Percentiles rank a stretch among this genome's conserved stretches.
Evolutionary conservation across 2,888 invertebrate genomes (phyloP).

Genomic region (Loripinus fragilis): DNA sequence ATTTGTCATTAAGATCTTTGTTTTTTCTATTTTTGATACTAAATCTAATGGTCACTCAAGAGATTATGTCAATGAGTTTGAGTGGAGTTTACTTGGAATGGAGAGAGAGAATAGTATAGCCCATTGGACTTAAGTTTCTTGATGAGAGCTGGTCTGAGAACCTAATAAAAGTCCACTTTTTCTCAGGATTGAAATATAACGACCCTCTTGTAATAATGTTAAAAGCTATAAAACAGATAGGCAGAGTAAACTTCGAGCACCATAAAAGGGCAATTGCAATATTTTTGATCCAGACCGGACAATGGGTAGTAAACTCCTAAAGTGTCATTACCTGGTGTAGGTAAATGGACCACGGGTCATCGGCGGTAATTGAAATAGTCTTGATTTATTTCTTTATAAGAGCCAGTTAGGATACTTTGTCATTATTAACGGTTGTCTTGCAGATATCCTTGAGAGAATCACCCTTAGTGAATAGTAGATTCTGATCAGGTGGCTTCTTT

Average conservation of each 20-base stretch:
- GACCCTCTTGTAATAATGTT: background rate
- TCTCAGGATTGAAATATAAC: background rate
- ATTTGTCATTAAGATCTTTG: too few species aligned
- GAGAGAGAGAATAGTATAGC: too few species aligned
- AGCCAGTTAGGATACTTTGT: background rate
- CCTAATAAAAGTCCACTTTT: too few species aligned
- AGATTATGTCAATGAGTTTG: too few species aligned
- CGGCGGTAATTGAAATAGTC: constrained; percentile 16
- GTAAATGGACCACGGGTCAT: constrained; percentile 13
- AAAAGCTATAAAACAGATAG: constrained; percentile 6
- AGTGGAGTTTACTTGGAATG: too few species aligned
- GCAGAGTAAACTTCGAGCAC: constrained; percentile 1
- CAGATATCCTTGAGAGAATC: too few species aligned
- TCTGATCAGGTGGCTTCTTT: too few species aligned
- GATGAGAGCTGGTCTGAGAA: too few species aligned
- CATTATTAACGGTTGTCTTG: background rate
- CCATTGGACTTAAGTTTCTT: too few species aligned
- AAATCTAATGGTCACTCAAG: too few species aligned
- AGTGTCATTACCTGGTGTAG: constrained; percentile 2
- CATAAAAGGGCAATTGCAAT: constrained; percentile 14
- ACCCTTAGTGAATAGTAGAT: too few species aligned
- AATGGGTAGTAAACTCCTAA: constrained; percentile 12
- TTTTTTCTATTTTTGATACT: too few species aligned
- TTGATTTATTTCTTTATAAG: constrained; percentile 14
- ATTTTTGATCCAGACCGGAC: background rate